Evolutionary conservation across 2,113 vertebrate genomes (phyloP).

Genomic region (Riparia riparia): DNA sequence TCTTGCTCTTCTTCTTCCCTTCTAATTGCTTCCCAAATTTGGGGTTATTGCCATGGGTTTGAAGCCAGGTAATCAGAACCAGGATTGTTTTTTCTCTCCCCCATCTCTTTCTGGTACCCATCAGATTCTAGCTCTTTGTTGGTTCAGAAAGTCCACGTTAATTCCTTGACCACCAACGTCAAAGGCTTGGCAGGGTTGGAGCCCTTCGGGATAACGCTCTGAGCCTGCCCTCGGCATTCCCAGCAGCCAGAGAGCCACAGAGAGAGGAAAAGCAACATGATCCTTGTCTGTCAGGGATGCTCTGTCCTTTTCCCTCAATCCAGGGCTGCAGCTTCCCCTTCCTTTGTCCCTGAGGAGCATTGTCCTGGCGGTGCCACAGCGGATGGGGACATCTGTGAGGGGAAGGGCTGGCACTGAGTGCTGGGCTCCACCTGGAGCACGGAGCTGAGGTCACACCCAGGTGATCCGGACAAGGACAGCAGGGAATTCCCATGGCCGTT

Average conservation of each 20-base stretch:
- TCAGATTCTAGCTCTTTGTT: neutral
- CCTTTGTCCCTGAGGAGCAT: neutral
- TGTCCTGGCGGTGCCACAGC: accelerated
- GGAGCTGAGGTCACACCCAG: neutral
- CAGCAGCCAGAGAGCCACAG: neutral
- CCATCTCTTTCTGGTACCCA: neutral
- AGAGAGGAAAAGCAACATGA: neutral
- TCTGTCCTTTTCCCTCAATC: neutral
- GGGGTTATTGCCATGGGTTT: neutral
- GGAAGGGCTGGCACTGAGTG: neutral
- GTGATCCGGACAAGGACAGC: neutral
- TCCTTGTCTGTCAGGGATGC: neutral
- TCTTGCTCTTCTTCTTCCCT: conserved; percentile 50
- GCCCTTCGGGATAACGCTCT: neutral
- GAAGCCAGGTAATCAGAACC: conserved; percentile 41
- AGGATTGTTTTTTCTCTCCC: neutral
- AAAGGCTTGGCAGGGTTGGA: conserved; percentile 15
- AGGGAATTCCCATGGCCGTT: neutral
- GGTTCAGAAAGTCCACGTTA: neutral
- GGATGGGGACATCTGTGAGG: neutral
- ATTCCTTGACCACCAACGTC: neutral
- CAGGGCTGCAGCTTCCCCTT: neutral
- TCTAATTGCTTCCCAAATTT: conserved; percentile 44
- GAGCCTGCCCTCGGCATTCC: neutral
- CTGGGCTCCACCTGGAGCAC: neutral